Evolutionary conservation across 1,140 invertebrate species (phyloP), one percentile per base, ranked within the genome.

Genomic region (Holcopasites calliopsidis): DNA sequence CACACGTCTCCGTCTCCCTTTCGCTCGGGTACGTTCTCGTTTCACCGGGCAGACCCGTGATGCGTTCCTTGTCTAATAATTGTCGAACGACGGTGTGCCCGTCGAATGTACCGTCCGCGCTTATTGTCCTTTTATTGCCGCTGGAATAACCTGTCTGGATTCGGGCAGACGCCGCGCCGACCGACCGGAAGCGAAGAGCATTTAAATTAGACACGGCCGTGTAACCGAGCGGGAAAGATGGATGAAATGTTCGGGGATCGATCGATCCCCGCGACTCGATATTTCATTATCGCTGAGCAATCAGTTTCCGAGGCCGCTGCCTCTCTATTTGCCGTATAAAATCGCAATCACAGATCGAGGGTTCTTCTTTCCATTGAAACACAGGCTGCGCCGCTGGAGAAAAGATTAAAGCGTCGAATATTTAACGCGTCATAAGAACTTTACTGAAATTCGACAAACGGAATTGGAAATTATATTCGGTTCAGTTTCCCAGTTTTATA

Each of bases 171-270:
- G 18, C 35, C 38, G 40, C n/a, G 44, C 47, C 31, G 28, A 16
- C 28, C 13, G 31, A 18, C 42, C 42, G 69, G 69, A 64, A 72
- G 58, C 47, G 58, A 31, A 55, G 54, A 42, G 44, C 57, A 23
- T 74, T 74, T 74, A 74, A 74, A 74, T 74, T 74, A 74, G 61
- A 74, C 71, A 74, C 38, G 50, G 38, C 11, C 61, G 31, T 57
- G 61, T 74, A 74, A 74, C 38, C 50, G 61, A 72, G 33, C 33
- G 50, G 31, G 62, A 54, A 73, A 73, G 71, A 66, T 47, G 61
- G 40, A 73, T 55, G 61, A 66, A 42, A 74, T 21, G 31, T 47
- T 42, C 38, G 7, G 21, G 7, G 71, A 66, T 74, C 71, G 71
- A 74, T 74, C 50, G 28, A 18, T n/a, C 62, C 13, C 10, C 26